Base-by-base conservation (phyloP, 2,888 invertebrate species). In the Dicyrtomina minuta region DNA sequence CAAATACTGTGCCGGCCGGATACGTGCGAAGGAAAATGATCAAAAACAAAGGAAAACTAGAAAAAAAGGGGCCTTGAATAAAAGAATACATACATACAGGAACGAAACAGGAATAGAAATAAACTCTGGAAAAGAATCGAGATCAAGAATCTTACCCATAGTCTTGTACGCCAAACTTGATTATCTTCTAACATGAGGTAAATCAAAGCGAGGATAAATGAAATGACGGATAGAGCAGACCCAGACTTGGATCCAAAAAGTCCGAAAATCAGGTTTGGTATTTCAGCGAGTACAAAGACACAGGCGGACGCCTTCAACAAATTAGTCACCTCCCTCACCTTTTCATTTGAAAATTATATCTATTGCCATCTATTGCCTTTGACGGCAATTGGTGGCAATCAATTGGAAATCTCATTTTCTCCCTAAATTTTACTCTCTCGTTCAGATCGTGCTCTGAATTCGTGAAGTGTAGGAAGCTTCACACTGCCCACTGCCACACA, bases 291-390 rank as follows among this genome's bases (percentile, higher is more conserved):
- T 20, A 61, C 17, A 43, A 61, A 33, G 46, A 46, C 43, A 44
- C 58, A 33, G 13, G 44, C 26, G 26, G 43, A 60, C 60, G 44
- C 60, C 22, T 60, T 60, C 43, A 44, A 39, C 26, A 61, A 24
- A 49, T 26, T 61, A n/a, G 60, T 49, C 17, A 33, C 22, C 58
- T 58, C 58, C 58, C 58, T 58, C 15, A 58, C 58, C 58, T 58
- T 55, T 55, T 15, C 15, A 22, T 24, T 15, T 55, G 24, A 26
- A 26, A 55, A 55, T 55, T 55, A 26, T 26, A 8, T 26, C 55
- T 55, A 27, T 55, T 55, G 55, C 55, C 55, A 55, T 55, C 55
- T 55, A 55, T 24, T 55, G 55, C 24, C 55, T 3, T 3, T 3
- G 4, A 3, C 4, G 33, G 33, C 33, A 33, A 33, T 3, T 33